phyloP scores from a whole-genome alignment of 2,113 vertebrate species.

The Heterocephalus glaber region DNA sequence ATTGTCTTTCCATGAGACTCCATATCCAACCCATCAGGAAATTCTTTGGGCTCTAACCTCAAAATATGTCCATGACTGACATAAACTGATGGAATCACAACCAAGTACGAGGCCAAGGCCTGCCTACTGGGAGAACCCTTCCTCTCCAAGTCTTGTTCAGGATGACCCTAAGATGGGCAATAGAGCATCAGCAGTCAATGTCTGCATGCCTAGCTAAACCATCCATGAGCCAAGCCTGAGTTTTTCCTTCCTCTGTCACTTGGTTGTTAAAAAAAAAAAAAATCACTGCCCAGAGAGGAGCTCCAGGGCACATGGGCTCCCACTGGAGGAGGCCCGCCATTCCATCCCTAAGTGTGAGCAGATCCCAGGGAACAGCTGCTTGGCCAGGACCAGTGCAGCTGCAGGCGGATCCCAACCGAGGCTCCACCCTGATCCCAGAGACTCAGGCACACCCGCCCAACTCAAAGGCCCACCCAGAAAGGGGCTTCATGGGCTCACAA shows the following conservation, averaged over 20 bases:
- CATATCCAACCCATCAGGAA: background rate
- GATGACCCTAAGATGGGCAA: background rate
- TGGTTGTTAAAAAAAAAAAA: background rate
- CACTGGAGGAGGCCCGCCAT: too few relatives aligned
- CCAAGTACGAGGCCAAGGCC: background rate
- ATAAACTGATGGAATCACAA: background rate
- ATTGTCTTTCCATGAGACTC: background rate
- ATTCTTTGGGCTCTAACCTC: background rate
- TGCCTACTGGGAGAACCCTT: background rate
- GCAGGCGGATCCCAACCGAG: too few relatives aligned
- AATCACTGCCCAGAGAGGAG: too few relatives aligned
- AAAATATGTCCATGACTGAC: background rate
- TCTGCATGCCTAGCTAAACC: background rate
- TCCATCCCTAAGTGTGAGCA: too few relatives aligned
- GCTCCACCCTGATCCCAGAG: too few relatives aligned
- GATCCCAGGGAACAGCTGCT: too few relatives aligned
- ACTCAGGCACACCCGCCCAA: too few relatives aligned
- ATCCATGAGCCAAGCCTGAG: background rate
- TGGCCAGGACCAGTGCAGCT: too few relatives aligned
- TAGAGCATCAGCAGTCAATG: too few relatives aligned
- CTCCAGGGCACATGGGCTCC: too few relatives aligned
- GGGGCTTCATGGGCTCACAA: too few relatives aligned
- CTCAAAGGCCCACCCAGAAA: too few relatives aligned
- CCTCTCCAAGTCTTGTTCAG: background rate
- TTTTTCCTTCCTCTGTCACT: background rate